Evolutionary conservation across 2,888 invertebrate genomes (phyloP).

Genomic region (Strigamia maritima): DNA sequence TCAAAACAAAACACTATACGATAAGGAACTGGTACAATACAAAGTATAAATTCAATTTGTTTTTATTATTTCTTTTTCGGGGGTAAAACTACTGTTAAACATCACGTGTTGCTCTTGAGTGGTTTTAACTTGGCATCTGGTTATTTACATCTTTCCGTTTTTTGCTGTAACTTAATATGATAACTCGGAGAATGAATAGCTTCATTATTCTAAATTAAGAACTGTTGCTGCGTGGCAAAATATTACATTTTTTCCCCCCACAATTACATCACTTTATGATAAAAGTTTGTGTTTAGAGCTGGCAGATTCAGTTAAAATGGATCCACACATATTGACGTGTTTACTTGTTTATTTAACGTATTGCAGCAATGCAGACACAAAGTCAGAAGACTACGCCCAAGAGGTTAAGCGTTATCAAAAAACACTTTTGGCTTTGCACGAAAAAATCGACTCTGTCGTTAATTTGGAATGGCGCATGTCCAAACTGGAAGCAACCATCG

Average conservation of each 20-base stretch:
- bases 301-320: not conserved
- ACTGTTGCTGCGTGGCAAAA: not conserved
- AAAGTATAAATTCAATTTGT: too few species aligned
- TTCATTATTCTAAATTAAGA: constrained; percentile 7
- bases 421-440: not conserved
- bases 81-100: not conserved
- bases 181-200: not conserved
- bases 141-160: not conserved
- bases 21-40: too few species aligned
- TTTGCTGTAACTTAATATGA: not conserved
- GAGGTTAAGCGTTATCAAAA: not conserved
- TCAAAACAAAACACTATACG: too few species aligned
- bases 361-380: not conserved
- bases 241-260: not conserved
- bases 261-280: not conserved
- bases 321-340: not conserved
- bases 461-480: not conserved
- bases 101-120: not conserved
- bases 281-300: not conserved
- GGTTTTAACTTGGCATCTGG: not conserved
- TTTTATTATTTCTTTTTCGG: too few species aligned
- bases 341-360: not conserved
- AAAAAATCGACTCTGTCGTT: not conserved
- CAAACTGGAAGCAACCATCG: not conserved
- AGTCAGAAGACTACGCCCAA: not conserved